These are phyloP conservation scores for Serilophus lunatus DNA, from an alignment of 2,113 vertebrate genomes.

Conservation along the genomic window DNA sequence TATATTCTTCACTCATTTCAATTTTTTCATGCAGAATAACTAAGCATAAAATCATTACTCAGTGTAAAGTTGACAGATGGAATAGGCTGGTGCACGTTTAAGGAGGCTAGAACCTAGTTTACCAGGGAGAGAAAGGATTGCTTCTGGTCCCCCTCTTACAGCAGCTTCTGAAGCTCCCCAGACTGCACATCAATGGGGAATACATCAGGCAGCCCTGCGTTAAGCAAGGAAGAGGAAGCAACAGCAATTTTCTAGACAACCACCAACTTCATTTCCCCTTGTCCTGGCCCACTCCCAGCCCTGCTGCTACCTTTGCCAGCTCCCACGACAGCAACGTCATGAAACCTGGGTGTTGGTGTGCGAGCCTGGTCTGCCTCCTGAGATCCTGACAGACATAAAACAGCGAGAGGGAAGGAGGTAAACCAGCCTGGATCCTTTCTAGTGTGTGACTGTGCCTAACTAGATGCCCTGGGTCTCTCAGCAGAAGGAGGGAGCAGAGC, in stretches of 20 bases:
- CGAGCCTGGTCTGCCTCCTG: accelerated
- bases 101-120: background rate
- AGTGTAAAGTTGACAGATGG: accelerated
- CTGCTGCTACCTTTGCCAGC: background rate
- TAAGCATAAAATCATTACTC: background rate
- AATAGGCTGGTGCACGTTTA: background rate
- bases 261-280: background rate
- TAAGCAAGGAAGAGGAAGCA: background rate
- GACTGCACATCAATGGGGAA: background rate
- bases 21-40: background rate
- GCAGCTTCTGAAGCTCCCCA: background rate
- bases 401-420: background rate
- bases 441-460: accelerated
- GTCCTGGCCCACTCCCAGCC: background rate
- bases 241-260: background rate
- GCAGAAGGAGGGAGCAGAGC: background rate
- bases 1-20: background rate
- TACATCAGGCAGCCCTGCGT: background rate
- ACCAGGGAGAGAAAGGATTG: background rate
- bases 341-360: too few relatives aligned
- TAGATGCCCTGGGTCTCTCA: background rate
- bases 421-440: background rate
- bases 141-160: background rate
- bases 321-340: background rate
- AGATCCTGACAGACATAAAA: background rate